Base-by-base conservation (phyloP, 1,140 invertebrate species). In the Drosophila athabasca region DNA sequence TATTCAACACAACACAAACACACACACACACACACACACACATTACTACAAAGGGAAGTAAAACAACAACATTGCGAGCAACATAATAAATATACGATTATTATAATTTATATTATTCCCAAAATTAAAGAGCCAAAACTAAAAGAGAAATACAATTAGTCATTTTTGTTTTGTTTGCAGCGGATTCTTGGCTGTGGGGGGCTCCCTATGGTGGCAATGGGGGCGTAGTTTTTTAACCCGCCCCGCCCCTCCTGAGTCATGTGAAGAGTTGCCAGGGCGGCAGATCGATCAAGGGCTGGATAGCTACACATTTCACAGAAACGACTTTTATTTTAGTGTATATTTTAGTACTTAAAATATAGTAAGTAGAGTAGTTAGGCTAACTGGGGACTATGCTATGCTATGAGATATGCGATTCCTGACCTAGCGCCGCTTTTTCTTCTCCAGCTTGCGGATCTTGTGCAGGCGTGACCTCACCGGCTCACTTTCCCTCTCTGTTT, bases 61-160 rank as follows among this genome's bases (percentile, higher is more conserved):
- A 88, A 87, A 78, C 69, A 85, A 85, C 81, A 85, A 78, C 79
- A 82, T 82, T 88, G 85, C 76, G 66, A 79, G 68, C 76, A 88
- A 70, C 76, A 88, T 87, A 87, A 88, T 88, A 84, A 83, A 64
- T 88, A 87, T 79, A 83, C 77, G 66, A 87, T 87, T 88, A 88
- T 89, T 88, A 88, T 88, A 83, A 89, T 89, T 88, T 89, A 83
- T 88, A 88, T 88, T 88, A 88, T 89, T 88, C 83, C 83, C 84
- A 88, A 88, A 78, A 88, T 88, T 88, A 88, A 88, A 88, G 79
- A 83, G 79, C 83, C 84, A 88, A 88, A 39, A 85, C 79, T 76
- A 79, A 82, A 61, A 59, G 48, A 31, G 11, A 46, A 57, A 22
- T 44, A 57, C n/a, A 55, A 44, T 46, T n/a, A 19, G 31, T 46